Conservation (phyloP, 2,888 invertebrate genomes). For the Disparrhopalites patrizii region DNA sequence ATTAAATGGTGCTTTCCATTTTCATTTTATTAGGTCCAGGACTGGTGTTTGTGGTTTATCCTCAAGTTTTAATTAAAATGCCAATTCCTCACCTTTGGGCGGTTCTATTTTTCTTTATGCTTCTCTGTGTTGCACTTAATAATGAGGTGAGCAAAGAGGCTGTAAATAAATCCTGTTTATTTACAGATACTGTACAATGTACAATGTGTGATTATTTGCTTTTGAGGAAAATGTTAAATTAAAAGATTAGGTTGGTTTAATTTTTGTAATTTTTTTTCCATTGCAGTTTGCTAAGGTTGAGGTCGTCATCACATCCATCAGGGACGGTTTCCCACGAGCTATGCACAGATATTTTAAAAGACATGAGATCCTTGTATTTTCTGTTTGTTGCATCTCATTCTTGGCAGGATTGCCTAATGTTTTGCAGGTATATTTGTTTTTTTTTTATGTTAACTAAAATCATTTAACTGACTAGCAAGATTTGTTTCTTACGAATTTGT, state of each 20-base stretch:
- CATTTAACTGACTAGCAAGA: no score
- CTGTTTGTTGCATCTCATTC: conserved; percentile 77
- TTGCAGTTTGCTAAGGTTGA: conserved; percentile 86
- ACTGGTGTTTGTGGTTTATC: conserved; percentile 84
- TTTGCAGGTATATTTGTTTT: conserved; percentile 61
- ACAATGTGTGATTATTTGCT: no score
- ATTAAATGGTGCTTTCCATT: no score
- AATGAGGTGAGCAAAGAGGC: conserved; percentile 75
- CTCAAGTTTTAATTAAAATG: conserved; percentile 89
- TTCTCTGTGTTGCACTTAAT: conserved; percentile 79
- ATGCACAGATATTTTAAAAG: conserved; percentile 76
- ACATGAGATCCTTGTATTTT: conserved; percentile 78
- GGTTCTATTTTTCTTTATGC: conserved; percentile 84
- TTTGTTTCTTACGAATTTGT: no score
- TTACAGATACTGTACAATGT: no score
- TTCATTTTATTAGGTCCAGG: conserved; percentile 65
- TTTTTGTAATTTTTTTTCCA: no score
- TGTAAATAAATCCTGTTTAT: no score
- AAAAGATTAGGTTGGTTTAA: no score
- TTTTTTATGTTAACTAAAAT: background rate
- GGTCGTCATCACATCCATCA: conserved; percentile 87
- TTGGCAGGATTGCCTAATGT: conserved; percentile 82
- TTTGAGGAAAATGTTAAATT: no score
- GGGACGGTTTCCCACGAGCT: conserved; percentile 86
- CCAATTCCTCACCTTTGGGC: conserved; percentile 87